phyloP scores from a whole-genome alignment of 2,797 vertebrate genomes.

The Halcyon chelicuti region DNA sequence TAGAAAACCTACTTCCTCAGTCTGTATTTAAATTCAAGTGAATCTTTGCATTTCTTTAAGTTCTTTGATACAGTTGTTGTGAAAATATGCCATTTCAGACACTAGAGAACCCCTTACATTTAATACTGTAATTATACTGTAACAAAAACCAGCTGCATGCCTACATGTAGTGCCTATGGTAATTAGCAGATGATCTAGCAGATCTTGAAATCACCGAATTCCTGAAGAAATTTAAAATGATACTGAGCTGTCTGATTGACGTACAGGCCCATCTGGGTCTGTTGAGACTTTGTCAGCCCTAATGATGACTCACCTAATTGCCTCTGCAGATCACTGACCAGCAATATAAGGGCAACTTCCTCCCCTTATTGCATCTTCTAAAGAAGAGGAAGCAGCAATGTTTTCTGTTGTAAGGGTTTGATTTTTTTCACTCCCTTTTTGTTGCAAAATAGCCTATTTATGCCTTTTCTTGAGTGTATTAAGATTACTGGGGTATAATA shows the following conservation, averaged over 20 bases:
- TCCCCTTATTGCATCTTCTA: background rate
- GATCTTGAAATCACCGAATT: constrained; percentile 19
- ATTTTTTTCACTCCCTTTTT: background rate
- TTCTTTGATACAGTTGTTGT: constrained; percentile 12
- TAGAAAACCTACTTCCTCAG: background rate
- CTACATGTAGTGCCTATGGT: background rate
- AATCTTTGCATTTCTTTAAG: background rate
- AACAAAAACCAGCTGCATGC: constrained; percentile 20
- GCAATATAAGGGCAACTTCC: background rate
- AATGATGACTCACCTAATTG: background rate
- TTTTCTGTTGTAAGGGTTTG: background rate
- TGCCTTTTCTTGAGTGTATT: background rate
- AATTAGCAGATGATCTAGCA: constrained; percentile 27
- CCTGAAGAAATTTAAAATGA: background rate
- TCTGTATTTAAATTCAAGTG: background rate
- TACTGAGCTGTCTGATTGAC: background rate
- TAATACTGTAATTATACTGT: constrained; percentile 33
- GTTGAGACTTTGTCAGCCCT: background rate
- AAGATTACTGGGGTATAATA: background rate
- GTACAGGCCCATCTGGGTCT: background rate
- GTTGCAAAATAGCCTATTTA: background rate
- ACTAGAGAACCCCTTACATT: background rate
- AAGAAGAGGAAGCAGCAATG: fast-evolving
- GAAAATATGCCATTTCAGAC: constrained; percentile 54
- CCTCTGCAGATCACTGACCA: background rate